Percentiles rank a stretch among this genome's conserved stretches.
phyloP scores from a whole-genome alignment of 1,140 invertebrate genomes.

The Chironomus tepperi region DNA sequence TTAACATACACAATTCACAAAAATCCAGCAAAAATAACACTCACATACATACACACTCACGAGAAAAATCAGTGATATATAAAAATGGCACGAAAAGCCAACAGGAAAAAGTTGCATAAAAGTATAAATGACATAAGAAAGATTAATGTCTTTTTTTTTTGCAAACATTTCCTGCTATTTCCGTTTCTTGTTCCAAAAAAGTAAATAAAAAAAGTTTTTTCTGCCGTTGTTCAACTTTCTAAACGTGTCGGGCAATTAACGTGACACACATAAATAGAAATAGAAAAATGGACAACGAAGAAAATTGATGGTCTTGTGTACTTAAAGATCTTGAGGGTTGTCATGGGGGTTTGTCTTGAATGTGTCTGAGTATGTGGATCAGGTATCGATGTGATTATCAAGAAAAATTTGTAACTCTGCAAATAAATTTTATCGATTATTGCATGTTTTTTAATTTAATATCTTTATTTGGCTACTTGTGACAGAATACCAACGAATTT shows the following conservation, averaged over 20 bases:
- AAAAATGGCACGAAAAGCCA: neutral
- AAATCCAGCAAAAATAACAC: neutral
- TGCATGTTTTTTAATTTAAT: no score
- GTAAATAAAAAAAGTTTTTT: neutral
- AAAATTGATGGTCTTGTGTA: no score
- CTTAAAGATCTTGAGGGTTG: no score
- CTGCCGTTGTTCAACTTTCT: neutral
- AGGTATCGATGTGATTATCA: no score
- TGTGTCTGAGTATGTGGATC: no score
- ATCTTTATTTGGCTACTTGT: no score
- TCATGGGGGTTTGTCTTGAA: no score
- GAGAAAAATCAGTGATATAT: neutral
- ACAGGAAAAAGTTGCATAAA: neutral
- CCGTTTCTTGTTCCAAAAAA: neutral
- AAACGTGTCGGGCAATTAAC: neutral
- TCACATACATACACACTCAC: neutral
- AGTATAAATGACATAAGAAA: slow-evolving; percentile 1
- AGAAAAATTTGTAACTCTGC: no score
- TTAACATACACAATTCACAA: neutral
- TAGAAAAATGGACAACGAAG: neutral
- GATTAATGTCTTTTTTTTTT: slow-evolving; percentile 4
- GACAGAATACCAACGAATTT: no score
- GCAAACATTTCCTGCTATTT: neutral
- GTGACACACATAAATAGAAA: neutral
- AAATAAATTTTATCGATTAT: no score